Evolutionary conservation across 2,888 invertebrate genomes (phyloP).

Genomic region (Drosophila heteroneura): DNA sequence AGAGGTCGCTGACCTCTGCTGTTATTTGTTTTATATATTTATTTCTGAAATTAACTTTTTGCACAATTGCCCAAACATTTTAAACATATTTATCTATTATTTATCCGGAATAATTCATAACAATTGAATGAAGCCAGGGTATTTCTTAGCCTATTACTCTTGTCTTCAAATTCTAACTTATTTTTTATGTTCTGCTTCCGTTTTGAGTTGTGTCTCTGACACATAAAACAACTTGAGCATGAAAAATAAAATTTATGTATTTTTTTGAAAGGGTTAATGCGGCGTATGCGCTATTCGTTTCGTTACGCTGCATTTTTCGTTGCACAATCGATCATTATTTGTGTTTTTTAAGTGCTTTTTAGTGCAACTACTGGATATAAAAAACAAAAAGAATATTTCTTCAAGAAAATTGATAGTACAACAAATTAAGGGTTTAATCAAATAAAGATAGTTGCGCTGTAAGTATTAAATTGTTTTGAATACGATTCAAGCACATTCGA

Average conservation of each 20-base stretch:
- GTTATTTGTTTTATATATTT: not conserved
- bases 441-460: not conserved
- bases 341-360: slow-evolving; percentile 8
- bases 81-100: not conserved
- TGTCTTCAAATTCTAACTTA: not conserved
- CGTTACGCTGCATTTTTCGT: slow-evolving; percentile 38
- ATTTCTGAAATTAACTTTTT: no score
- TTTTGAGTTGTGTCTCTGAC: slow-evolving; percentile 28
- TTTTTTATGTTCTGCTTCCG: slow-evolving; percentile 16
- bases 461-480: not conserved
- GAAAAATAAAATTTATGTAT: slow-evolving; percentile 63
- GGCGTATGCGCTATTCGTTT: slow-evolving; percentile 42
- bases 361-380: slow-evolving; percentile 11
- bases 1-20: not conserved
- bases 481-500: not conserved
- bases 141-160: not conserved
- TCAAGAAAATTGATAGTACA: not conserved
- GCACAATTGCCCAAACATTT: not conserved
- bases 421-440: not conserved
- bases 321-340: slow-evolving; percentile 50
- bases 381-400: slow-evolving; percentile 1
- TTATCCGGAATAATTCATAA: not conserved
- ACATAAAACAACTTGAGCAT: slow-evolving; percentile 42
- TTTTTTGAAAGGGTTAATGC: slow-evolving; percentile 66
- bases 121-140: slow-evolving; percentile 9